Evolutionary conservation across 2,888 invertebrate species (phyloP).

Genomic region (Archaeoteleia sp.): DNA sequence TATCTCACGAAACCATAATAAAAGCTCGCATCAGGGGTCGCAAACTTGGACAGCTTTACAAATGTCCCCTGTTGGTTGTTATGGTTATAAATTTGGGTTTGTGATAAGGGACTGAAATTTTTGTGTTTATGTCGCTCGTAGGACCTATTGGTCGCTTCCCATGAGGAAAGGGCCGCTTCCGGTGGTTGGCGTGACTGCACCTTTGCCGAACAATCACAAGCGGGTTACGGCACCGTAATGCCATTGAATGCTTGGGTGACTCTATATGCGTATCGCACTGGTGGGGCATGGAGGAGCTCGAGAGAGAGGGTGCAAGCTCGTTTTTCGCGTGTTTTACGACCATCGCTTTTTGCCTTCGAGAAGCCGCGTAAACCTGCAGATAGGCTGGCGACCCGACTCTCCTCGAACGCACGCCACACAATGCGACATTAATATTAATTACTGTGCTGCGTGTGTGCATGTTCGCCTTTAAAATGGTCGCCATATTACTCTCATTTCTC

Average conservation of each 20-base stretch:
- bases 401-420: constrained; percentile 55
- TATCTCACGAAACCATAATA: constrained; percentile 23
- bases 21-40: constrained; percentile 18
- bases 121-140: constrained; percentile 66
- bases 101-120: constrained; percentile 67
- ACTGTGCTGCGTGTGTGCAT: constrained; percentile 50
- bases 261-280: constrained; percentile 25
- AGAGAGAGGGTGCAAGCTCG: constrained; percentile 41
- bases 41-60: constrained; percentile 20
- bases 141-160: constrained; percentile 54
- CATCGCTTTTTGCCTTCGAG: constrained; percentile 56
- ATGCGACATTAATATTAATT: constrained; percentile 68
- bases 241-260: constrained; percentile 43
- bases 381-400: constrained; percentile 55
- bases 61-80: constrained; percentile 56
- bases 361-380: constrained; percentile 34
- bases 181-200: constrained; percentile 55
- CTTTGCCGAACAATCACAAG: constrained; percentile 42
- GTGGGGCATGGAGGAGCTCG: constrained; percentile 12
- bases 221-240: constrained; percentile 30
- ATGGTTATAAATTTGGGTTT: constrained; percentile 65
- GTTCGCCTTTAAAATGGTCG: constrained; percentile 46
- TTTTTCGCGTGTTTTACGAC: constrained; percentile 61
- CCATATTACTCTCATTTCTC: constrained; percentile 39
- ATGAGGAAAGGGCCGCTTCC: constrained; percentile 45